These are phyloP conservation scores for Stramonita haemastoma DNA, from an alignment of 2,888 invertebrate genomes.

Conservation along the genomic window DNA sequence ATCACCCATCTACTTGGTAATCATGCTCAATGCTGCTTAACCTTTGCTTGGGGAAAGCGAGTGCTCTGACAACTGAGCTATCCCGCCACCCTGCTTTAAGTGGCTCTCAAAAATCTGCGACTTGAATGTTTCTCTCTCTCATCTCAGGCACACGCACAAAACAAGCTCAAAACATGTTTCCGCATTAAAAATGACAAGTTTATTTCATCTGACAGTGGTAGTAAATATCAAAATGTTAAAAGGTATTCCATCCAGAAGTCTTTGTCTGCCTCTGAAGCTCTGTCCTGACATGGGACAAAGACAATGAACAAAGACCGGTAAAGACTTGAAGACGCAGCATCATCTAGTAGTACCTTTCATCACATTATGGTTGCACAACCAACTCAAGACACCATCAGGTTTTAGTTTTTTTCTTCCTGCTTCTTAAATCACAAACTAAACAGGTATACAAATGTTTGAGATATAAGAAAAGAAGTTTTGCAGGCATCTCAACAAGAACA, in stretches of 20 bases:
- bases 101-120: too few relatives aligned
- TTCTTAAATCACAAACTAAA: neutral
- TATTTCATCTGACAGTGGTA: conserved; percentile 23
- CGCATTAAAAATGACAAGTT: conserved; percentile 9
- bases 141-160: neutral
- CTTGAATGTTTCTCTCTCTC: neutral
- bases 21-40: too few relatives aligned
- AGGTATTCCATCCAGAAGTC: neutral
- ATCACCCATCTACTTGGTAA: too few relatives aligned
- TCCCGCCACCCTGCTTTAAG: too few relatives aligned
- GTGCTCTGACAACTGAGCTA: too few relatives aligned
- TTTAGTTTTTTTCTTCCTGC: neutral
- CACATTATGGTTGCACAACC: conserved; percentile 7
- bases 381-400: neutral
- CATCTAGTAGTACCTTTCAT: neutral
- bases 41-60: too few relatives aligned
- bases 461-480: neutral
- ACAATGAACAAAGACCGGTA: neutral
- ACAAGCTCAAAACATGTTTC: too few relatives aligned
- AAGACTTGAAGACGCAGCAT: neutral
- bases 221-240: conserved; percentile 18
- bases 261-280: neutral
- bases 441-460: neutral
- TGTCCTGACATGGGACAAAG: neutral
- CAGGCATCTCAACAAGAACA: neutral